Conservation (phyloP, 2,797 vertebrate species). For the Sebastes dallii region DNA sequence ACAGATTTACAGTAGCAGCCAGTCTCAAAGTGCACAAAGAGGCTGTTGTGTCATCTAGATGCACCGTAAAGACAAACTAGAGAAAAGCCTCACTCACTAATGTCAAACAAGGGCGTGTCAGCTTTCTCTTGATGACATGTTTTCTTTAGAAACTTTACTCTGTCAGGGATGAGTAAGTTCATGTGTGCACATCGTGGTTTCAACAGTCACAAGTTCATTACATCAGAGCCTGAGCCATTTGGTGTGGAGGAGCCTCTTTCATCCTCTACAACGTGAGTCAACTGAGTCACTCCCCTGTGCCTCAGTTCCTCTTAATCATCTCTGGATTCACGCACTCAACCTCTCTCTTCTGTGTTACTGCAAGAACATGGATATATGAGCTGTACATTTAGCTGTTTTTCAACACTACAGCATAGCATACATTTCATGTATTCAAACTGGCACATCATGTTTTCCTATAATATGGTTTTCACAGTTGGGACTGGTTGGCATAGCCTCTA, state of each 20-base stretch:
- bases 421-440: not conserved
- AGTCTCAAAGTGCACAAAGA: not conserved
- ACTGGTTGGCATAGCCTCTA: not conserved
- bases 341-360: not conserved
- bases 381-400: not conserved
- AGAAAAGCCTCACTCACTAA: not conserved
- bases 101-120: not conserved
- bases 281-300: constrained; percentile 57
- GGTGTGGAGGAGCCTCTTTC: constrained; percentile 61
- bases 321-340: constrained; percentile 26
- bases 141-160: constrained; percentile 3
- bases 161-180: not conserved
- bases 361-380: not conserved
- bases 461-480: not conserved
- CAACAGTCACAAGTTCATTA: constrained; percentile 22
- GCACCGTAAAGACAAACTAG: not conserved
- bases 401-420: not conserved
- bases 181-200: constrained; percentile 3
- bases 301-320: constrained; percentile 56
- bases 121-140: constrained; percentile 3
- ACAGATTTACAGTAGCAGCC: not conserved
- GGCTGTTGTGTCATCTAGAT: not conserved
- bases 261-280: constrained; percentile 56
- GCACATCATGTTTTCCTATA: not conserved
- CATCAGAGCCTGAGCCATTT: constrained; percentile 46